A percentile compares a stretch with the other conserved stretches of the same genome.
phyloP scores from a whole-genome alignment of 2,888 invertebrate species.

The Meganola albula region DNA sequence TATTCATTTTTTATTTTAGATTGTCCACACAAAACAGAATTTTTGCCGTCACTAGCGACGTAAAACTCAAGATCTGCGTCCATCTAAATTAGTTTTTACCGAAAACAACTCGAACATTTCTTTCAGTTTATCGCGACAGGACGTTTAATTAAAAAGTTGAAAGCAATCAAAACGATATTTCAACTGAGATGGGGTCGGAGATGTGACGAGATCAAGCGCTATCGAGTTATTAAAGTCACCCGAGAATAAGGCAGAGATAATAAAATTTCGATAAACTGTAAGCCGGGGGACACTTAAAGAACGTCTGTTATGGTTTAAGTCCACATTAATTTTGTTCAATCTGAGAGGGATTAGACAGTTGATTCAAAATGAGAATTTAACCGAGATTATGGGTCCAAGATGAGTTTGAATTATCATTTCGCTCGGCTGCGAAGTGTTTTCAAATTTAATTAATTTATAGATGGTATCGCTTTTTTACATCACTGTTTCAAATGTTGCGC shows the following conservation, averaged over 20 bases:
- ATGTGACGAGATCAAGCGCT: constrained; percentile 30
- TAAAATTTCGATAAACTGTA: constrained; percentile 36
- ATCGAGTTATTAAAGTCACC: constrained; percentile 33
- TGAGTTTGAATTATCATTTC: constrained; percentile 21
- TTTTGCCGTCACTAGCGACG: constrained; percentile 10
- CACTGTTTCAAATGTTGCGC: constrained; percentile 12
- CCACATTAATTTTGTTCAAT: constrained; percentile 52
- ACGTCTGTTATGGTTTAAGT: constrained; percentile 42
- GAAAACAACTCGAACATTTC: constrained; percentile 25
- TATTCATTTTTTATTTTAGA: too few relatives aligned
- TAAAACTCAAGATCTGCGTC: constrained; percentile 14
- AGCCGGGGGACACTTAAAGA: constrained; percentile 28
- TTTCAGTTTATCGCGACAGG: constrained; percentile 22
- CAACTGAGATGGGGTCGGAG: constrained; percentile 22
- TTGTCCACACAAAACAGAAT: constrained; percentile 17
- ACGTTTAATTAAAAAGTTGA: constrained; percentile 47
- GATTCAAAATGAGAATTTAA: constrained; percentile 24
- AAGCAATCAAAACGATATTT: constrained; percentile 38
- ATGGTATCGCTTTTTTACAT: constrained; percentile 27
- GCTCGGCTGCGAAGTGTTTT: constrained; percentile 23
- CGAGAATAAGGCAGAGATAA: constrained; percentile 32
- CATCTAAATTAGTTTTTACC: constrained; percentile 28
- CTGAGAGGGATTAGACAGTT: constrained; percentile 44
- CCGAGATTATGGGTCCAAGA: constrained; percentile 18
- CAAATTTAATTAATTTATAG: constrained; percentile 35